Conservation (phyloP, 2,888 invertebrate species). For the Cheilosia scutellata region DNA sequence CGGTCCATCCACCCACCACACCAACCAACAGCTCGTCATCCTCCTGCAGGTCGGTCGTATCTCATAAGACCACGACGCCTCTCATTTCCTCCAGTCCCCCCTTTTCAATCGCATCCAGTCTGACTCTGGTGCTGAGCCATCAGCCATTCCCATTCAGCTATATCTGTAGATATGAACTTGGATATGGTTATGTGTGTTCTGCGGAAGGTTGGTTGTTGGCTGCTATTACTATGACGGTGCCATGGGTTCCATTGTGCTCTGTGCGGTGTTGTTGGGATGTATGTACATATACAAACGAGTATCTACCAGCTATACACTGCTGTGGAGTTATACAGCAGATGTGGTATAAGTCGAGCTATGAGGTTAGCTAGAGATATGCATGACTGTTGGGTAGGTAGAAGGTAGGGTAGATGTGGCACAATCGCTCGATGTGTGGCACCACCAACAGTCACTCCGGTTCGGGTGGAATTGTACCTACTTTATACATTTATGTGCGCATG, state of each 20-base stretch:
- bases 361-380: constrained; percentile 25
- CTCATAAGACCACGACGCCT: constrained; percentile 72
- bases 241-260: constrained; percentile 72
- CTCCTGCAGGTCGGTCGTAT: constrained; percentile 75
- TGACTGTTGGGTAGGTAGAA: constrained; percentile 20
- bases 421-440: constrained; percentile 54
- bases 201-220: constrained; percentile 69
- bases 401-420: constrained; percentile 59
- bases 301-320: constrained; percentile 43
- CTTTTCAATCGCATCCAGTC: constrained; percentile 57
- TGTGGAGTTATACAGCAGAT: constrained; percentile 58
- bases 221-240: constrained; percentile 70
- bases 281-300: constrained; percentile 6
- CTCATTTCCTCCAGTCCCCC: constrained; percentile 52
- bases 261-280: constrained; percentile 57
- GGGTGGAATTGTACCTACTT: constrained; percentile 54
- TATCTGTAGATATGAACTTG: constrained; percentile 15
- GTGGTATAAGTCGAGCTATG: constrained; percentile 62
- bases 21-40: constrained; percentile 67
- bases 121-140: constrained; percentile 68
- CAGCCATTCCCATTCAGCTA: constrained; percentile 42
- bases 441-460: constrained; percentile 36
- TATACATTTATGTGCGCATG: constrained; percentile 69
- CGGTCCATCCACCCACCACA: constrained; percentile 67
- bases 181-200: constrained; percentile 49